Conservation (phyloP, 2,797 vertebrate species). For the Sus cebifrons region DNA sequence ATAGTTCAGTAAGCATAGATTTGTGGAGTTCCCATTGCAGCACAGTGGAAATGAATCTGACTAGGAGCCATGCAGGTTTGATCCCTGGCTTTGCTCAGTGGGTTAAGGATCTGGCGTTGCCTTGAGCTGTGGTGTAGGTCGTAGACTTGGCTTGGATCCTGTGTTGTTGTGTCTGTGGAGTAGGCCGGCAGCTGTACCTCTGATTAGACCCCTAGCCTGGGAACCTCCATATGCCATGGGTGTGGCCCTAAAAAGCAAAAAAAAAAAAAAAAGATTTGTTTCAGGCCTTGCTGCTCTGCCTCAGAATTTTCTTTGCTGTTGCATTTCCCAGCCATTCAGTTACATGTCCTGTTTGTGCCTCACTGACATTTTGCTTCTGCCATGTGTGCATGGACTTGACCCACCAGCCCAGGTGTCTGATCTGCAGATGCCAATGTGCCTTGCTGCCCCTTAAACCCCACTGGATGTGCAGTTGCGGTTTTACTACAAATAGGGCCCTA, state of each 20-base stretch:
- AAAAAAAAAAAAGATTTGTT: neutral
- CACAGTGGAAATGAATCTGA: no score
- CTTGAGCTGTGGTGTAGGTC: no score
- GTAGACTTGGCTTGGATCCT: no score
- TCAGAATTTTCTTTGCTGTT: neutral
- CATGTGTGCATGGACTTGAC: neutral
- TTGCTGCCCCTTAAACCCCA: neutral
- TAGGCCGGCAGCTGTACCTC: no score
- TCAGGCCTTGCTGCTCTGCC: neutral
- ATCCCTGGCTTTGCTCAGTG: no score
- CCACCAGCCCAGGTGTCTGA: neutral
- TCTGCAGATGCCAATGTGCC: neutral
- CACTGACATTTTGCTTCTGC: neutral
- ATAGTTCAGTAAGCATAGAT: neutral
- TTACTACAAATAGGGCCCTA: slow-evolving; percentile 66
- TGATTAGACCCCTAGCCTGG: no score
- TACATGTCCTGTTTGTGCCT: neutral
- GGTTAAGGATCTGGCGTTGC: no score
- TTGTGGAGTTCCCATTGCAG: neutral
- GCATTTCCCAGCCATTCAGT: neutral
- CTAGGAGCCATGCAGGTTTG: no score
- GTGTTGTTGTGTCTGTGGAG: no score
- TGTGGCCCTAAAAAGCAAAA: no score
- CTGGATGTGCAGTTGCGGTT: neutral
- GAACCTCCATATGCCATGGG: no score